phyloP scores from a whole-genome alignment of 2,888 invertebrate genomes.

The Coecobrya sp. region DNA sequence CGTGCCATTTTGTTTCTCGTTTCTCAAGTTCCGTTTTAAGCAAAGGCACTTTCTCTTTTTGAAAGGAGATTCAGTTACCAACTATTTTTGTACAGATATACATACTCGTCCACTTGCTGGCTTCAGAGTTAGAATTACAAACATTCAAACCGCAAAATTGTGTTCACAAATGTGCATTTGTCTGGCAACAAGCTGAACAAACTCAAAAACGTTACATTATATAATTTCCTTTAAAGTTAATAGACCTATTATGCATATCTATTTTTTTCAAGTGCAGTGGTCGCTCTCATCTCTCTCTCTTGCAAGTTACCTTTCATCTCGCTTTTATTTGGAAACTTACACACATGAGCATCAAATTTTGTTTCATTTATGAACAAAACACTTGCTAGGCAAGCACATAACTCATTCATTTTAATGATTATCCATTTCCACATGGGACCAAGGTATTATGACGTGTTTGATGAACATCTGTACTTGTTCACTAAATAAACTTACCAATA shows the following conservation, averaged over 20 bases:
- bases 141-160: not conserved
- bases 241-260: not conserved
- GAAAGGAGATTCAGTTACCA: slow-evolving; percentile 2
- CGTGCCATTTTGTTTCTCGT: slow-evolving; percentile 22
- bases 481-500: no score
- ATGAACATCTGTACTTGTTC: no score
- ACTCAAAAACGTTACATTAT: not conserved
- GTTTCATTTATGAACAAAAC: not conserved
- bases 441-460: slow-evolving; percentile 3
- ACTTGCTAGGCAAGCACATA: not conserved
- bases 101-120: not conserved
- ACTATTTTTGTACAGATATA: not conserved
- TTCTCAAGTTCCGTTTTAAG: not conserved
- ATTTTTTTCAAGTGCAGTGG: not conserved
- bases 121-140: not conserved
- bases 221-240: not conserved
- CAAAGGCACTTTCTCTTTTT: slow-evolving; percentile 23
- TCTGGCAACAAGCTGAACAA: not conserved
- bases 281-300: not conserved
- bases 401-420: slow-evolving; percentile 60
- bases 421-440: slow-evolving; percentile 35
- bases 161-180: not conserved
- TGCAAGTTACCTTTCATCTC: not conserved
- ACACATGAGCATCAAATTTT: slow-evolving; percentile 3
- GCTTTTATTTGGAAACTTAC: not conserved